Percentiles rank a stretch among this genome's conserved stretches.
phyloP scores from a whole-genome alignment of 2,113 vertebrate species.

The Tor tambroides region DNA sequence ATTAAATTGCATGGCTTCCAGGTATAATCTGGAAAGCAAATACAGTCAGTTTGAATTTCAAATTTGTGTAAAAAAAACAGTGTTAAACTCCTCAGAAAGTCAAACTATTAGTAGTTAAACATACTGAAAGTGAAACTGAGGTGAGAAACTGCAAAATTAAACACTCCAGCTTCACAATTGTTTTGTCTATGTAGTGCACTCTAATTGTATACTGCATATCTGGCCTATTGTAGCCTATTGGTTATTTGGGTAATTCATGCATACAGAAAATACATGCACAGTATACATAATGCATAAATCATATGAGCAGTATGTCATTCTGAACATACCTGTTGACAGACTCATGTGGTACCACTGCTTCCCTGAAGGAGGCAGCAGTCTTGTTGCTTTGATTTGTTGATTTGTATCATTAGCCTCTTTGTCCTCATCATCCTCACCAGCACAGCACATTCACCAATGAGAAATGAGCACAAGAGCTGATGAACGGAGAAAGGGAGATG shows the following conservation, averaged over 20 bases:
- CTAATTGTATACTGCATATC: background rate
- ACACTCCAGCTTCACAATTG: background rate
- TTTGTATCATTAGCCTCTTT: slow-evolving; percentile 32
- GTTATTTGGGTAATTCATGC: background rate
- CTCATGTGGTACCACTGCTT: background rate
- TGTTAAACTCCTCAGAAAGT: background rate
- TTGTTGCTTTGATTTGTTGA: background rate
- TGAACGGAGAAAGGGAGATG: slow-evolving; percentile 29
- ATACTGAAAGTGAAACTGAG: background rate
- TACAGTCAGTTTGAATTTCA: background rate
- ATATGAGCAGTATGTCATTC: background rate
- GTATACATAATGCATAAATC: background rate
- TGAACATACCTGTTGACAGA: background rate
- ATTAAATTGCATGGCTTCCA: background rate
- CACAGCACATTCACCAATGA: background rate
- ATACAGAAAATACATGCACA: background rate
- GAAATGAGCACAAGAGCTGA: background rate
- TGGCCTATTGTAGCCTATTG: background rate
- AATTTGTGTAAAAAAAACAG: background rate
- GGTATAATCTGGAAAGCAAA: background rate
- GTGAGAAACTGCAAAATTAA: background rate
- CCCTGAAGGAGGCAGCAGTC: slow-evolving; percentile 14
- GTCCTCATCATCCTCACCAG: slow-evolving; percentile 18
- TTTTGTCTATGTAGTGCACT: background rate
- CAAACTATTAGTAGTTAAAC: background rate